Conservation (phyloP, 1,140 invertebrate genomes). For the Amphibalanus amphitrite region DNA sequence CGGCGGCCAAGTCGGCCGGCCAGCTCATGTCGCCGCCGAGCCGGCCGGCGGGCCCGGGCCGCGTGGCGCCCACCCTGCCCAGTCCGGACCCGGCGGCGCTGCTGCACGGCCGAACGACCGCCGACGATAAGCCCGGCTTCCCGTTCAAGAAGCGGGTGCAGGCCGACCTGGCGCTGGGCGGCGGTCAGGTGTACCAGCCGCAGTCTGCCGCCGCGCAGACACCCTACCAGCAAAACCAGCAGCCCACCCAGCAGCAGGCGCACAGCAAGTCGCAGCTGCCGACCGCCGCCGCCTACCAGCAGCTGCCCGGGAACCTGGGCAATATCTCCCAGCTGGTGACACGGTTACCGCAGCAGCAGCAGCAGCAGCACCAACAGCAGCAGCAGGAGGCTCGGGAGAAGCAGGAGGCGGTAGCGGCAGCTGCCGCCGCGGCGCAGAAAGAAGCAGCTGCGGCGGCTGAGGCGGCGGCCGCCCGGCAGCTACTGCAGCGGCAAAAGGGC, state of each 20-base stretch:
- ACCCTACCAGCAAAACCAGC: no score
- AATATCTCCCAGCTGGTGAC: no score
- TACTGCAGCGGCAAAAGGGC: background rate
- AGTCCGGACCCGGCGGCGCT: background rate
- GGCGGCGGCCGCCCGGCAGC: background rate
- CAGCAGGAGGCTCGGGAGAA: background rate
- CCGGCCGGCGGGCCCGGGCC: conserved; percentile 6
- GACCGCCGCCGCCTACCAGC: no score
- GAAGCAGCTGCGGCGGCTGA: background rate
- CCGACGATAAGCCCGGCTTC: conserved; percentile 8
- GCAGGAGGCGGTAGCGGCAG: background rate
- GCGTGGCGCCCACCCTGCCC: conserved; percentile 5
- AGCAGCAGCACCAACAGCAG: background rate
- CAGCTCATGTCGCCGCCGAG: conserved; percentile 2
- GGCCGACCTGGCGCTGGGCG: no score
- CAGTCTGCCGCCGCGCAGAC: no score
- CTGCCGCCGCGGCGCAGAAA: background rate
- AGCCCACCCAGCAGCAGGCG: no score
- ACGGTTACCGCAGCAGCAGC: background rate
- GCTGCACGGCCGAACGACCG: background rate
- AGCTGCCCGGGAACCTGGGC: no score
- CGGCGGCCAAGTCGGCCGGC: background rate
- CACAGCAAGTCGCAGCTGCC: no score
- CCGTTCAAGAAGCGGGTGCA: conserved; percentile 10
- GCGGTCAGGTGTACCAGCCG: no score